phyloP scores from a whole-genome alignment of 2,113 vertebrate genomes.

The Otus sunia region DNA sequence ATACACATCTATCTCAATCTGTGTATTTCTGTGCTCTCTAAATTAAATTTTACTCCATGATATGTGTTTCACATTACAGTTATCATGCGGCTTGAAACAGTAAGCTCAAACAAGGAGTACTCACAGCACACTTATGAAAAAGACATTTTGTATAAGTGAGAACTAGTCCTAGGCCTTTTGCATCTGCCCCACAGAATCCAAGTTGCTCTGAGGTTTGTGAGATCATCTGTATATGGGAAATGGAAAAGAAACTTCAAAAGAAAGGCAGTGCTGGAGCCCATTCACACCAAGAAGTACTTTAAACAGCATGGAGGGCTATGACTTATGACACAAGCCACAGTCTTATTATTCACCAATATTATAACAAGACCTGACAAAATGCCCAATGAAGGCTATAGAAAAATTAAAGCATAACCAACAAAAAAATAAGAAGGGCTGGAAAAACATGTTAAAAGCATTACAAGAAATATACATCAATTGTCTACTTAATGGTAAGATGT shows the following conservation, averaged over 20 bases:
- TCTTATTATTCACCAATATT: background rate
- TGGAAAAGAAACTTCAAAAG: background rate
- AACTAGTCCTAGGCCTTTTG: background rate
- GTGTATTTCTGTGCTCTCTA: background rate
- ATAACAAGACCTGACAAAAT: background rate
- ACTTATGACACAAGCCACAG: background rate
- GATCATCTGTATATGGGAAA: background rate
- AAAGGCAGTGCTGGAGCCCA: background rate
- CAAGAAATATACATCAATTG: background rate
- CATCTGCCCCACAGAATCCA: background rate
- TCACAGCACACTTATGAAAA: background rate
- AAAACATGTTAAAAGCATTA: background rate
- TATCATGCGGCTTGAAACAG: background rate
- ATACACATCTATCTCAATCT: background rate
- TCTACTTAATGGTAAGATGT: background rate
- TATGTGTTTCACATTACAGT: background rate
- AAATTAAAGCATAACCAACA: background rate
- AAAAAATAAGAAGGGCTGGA: background rate
- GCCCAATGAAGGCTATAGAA: background rate
- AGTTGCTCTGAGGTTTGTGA: background rate
- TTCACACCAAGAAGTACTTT: background rate
- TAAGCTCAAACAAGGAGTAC: background rate
- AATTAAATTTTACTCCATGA: background rate
- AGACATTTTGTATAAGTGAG: background rate
- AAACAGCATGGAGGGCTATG: background rate